Evolutionary conservation across 2,888 invertebrate genomes (phyloP), one percentile per base, ranked within the genome.

Genomic region (Drosophila hawaiiensis): DNA sequence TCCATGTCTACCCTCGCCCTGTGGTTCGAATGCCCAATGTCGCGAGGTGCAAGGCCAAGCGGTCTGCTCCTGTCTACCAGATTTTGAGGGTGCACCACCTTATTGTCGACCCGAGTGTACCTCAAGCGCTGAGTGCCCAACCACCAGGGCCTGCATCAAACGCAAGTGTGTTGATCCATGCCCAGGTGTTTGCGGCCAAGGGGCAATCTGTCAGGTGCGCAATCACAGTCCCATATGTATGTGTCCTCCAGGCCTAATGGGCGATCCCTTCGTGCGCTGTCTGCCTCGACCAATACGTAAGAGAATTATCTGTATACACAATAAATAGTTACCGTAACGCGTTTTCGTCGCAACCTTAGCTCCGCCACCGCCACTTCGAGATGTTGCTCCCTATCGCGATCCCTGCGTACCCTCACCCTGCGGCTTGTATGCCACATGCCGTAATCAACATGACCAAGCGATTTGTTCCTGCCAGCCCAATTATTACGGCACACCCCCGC

Each of bases 151-250:
- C 22, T 97, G 97, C 86, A 95, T 95, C 68, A 95, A 95, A 91
- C 95, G 95, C 88, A 96, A 95, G 92, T 97, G 97, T 92, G 92
- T 94, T 70, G 95, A 97, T 91, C 97, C 97, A 4, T 97, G 97
- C 84, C 95, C 96, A 9, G 96, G 96, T 70, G 95, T 96, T 9
- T 97, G 97, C 92, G 97, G 96, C 10, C 91, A 95, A 53, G 95
- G 95, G 78, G 96, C 97, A 1, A 94, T 95, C 71, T 97, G 97
- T 90, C 95, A 95, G 92, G 96, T 96, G 16, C 95, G 96, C 67
- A 96, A 96, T 91, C 97, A 97, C 90, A 96, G 96, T 91, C 97
- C 97, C 4, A 95, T 97, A 84, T 97, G 97, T 92, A 95, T 95
- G 61, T 97, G 97, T 91, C 94, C 94, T 31, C 84, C 93, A 81